Evolutionary conservation across 1,140 invertebrate genomes (phyloP).

Genomic region (Tetranychus urticae): DNA sequence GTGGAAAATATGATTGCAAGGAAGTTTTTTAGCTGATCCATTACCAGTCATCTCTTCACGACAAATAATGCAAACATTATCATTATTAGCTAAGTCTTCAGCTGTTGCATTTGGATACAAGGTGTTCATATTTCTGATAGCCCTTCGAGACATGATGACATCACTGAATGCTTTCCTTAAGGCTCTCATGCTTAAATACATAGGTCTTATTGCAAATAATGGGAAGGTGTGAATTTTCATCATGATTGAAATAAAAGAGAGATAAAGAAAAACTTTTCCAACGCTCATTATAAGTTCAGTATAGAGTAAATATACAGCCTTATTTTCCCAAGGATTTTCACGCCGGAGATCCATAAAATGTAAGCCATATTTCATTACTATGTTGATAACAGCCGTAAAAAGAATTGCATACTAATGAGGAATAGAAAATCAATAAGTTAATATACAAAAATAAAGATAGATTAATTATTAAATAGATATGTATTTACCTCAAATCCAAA

Average conservation of each 20-base stretch:
- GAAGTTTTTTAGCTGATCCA: constrained; percentile 73
- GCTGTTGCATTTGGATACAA: constrained; percentile 84
- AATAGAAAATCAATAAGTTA: not conserved
- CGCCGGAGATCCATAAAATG: constrained; percentile 81
- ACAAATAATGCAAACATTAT: constrained; percentile 98
- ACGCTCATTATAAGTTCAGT: constrained; percentile 76
- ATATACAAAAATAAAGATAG: not conserved
- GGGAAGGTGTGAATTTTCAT: constrained; percentile 90
- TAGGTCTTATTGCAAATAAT: constrained; percentile 89
- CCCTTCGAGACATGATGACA: constrained; percentile 82
- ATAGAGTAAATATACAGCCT: constrained; percentile 88
- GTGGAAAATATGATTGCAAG: constrained; percentile 99
- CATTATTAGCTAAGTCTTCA: constrained; percentile 73
- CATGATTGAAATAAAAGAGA: constrained; percentile 87
- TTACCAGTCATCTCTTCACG: constrained; percentile 53
- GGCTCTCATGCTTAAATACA: constrained; percentile 91
- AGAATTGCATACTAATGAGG: constrained; percentile 62
- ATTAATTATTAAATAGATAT: not conserved
- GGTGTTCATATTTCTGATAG: constrained; percentile 94
- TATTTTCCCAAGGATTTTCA: constrained; percentile 96
- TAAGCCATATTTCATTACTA: constrained; percentile 78
- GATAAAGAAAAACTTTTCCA: constrained; percentile 65
- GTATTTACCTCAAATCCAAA: constrained; percentile 74
- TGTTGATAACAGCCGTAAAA: constrained; percentile 76
- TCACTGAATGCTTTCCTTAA: constrained; percentile 97